phyloP scores from a whole-genome alignment of 2,888 invertebrate species.

The Drosophila meridiana region DNA sequence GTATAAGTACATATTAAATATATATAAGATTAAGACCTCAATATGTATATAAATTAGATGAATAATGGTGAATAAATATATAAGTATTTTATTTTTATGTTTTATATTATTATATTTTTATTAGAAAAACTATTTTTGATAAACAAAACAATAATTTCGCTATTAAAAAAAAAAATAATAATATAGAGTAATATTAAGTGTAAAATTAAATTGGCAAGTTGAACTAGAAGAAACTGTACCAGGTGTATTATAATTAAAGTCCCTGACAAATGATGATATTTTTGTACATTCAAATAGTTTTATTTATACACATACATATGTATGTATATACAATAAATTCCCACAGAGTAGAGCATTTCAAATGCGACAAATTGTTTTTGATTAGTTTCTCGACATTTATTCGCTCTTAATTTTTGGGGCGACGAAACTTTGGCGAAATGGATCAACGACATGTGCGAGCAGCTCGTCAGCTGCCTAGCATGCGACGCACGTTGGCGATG shows the following conservation, averaged over 20 bases:
- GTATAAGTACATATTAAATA: no score
- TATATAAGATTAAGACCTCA: no score
- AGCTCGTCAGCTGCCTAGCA: constrained; percentile 50
- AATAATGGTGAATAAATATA: no score
- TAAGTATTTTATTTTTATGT: no score
- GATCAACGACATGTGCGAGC: constrained; percentile 69
- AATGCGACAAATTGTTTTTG: constrained; percentile 22
- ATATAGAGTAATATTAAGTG: background rate
- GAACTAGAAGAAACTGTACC: background rate
- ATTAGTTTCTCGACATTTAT: constrained; percentile 33
- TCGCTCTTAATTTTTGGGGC: constrained; percentile 55
- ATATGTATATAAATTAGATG: no score
- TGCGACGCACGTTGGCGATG: constrained; percentile 70
- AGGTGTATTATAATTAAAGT: background rate
- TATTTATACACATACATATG: background rate
- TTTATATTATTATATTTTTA: no score
- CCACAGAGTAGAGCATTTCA: constrained; percentile 40
- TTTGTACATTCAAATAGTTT: background rate
- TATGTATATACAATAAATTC: background rate
- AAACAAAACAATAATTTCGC: no score
- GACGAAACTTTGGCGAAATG: constrained; percentile 73
- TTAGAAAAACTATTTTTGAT: no score
- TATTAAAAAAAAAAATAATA: no score
- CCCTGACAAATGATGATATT: background rate
- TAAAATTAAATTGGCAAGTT: background rate